phyloP scores from a whole-genome alignment of 2,888 invertebrate genomes.

The Empis stercorea region DNA sequence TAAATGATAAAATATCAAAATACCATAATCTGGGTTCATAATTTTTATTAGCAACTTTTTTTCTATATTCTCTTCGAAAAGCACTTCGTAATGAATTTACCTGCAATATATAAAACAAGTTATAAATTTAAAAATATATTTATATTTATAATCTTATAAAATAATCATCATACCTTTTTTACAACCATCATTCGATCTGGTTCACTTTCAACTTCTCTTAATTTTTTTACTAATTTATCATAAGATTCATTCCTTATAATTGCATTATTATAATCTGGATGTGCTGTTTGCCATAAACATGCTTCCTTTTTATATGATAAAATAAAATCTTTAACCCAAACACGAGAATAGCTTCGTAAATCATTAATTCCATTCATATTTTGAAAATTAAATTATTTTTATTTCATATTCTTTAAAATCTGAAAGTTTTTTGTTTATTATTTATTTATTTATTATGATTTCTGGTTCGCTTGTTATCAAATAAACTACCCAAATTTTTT shows the following conservation, averaged over 20 bases:
- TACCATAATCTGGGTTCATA: slow-evolving; percentile 34
- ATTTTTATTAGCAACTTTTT: slow-evolving; percentile 23
- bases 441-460: no score
- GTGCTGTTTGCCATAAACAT: slow-evolving; percentile 33
- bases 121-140: slow-evolving; percentile 7
- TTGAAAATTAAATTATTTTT: slow-evolving; percentile 2
- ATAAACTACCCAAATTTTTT: no score
- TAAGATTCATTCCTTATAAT: slow-evolving; percentile 30
- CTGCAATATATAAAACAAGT: no score
- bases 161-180: slow-evolving; percentile 26
- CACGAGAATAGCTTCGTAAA: slow-evolving; percentile 31
- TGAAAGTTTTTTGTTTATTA: no score
- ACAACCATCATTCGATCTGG: slow-evolving; percentile 34
- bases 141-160: no score
- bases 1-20: slow-evolving; percentile 30
- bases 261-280: slow-evolving; percentile 31
- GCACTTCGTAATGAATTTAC: slow-evolving; percentile 33
- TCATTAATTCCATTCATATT: slow-evolving; percentile 25
- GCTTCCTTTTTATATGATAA: slow-evolving; percentile 31
- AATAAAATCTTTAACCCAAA: slow-evolving; percentile 33
- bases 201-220: slow-evolving; percentile 33
- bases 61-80: slow-evolving; percentile 31
- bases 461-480: no score
- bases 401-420: no score
- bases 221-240: slow-evolving; percentile 30